Conservation (phyloP, 2,113 vertebrate genomes). For the Larimichthys polyactis region DNA sequence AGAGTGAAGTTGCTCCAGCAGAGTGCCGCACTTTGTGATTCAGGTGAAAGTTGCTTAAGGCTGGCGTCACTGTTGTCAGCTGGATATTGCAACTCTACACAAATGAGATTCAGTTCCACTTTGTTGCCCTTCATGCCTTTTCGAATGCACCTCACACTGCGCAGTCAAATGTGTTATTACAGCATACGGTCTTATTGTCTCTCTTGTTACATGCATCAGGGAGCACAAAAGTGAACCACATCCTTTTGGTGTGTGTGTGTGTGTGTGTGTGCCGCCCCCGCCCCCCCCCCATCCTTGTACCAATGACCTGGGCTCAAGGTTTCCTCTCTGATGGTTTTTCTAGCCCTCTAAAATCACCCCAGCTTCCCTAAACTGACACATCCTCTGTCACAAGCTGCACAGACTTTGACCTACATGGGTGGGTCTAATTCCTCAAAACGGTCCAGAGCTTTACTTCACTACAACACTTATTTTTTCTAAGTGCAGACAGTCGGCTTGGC, state of each 20-base stretch:
- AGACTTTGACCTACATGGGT: neutral
- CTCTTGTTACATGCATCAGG: neutral
- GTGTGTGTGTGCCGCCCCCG: neutral
- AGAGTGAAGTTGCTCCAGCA: neutral
- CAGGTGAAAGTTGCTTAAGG: neutral
- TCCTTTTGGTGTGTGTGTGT: neutral
- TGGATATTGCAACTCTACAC: neutral
- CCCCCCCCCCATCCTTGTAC: neutral
- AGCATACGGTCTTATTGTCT: conserved; percentile 1
- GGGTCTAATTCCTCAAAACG: neutral
- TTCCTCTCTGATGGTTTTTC: conserved; percentile 15
- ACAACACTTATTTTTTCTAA: neutral
- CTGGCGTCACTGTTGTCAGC: neutral
- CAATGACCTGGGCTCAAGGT: neutral
- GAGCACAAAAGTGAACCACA: conserved; percentile 34
- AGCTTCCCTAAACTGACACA: conserved; percentile 22
- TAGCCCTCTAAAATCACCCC: conserved; percentile 21
- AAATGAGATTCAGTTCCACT: conserved; percentile 11
- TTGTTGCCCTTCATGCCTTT: conserved; percentile 8
- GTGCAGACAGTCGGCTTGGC: neutral
- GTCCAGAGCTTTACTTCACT: neutral
- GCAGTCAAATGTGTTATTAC: neutral
- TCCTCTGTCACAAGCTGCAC: conserved; percentile 17
- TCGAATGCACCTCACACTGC: neutral
- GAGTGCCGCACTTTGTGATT: neutral